Evolutionary conservation across 2,888 invertebrate species (phyloP).

Genomic region (Patella ulyssiponensis): DNA sequence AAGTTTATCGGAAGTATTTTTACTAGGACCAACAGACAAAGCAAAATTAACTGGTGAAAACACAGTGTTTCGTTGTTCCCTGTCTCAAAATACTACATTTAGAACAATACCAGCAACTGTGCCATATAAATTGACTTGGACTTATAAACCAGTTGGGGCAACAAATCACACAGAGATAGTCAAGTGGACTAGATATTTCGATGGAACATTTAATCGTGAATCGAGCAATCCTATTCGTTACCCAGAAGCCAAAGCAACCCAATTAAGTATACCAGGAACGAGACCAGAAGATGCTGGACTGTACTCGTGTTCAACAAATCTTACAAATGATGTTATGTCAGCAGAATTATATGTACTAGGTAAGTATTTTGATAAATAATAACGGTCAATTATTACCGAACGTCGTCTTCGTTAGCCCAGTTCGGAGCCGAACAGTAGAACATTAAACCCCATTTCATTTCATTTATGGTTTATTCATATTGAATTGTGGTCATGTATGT

Average conservation of each 20-base stretch:
- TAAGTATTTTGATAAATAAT: constrained; percentile 23
- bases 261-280: constrained; percentile 30
- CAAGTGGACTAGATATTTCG: constrained; percentile 13
- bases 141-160: constrained; percentile 16
- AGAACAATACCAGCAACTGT: neutral
- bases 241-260: constrained; percentile 38
- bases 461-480: no score
- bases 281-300: constrained; percentile 42
- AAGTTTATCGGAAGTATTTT: neutral
- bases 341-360: constrained; percentile 47
- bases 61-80: neutral
- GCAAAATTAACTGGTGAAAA: neutral
- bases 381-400: no score
- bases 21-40: neutral
- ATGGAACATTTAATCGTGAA: constrained; percentile 5
- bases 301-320: constrained; percentile 41
- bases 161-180: constrained; percentile 8
- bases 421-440: no score
- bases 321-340: constrained; percentile 24
- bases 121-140: constrained; percentile 24
- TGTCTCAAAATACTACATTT: neutral
- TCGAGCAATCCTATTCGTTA: constrained; percentile 29
- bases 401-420: no score
- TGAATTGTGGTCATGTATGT: no score
- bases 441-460: no score